phyloP scores from a whole-genome alignment of 2,113 vertebrate species.

The Calyptomena viridis region DNA sequence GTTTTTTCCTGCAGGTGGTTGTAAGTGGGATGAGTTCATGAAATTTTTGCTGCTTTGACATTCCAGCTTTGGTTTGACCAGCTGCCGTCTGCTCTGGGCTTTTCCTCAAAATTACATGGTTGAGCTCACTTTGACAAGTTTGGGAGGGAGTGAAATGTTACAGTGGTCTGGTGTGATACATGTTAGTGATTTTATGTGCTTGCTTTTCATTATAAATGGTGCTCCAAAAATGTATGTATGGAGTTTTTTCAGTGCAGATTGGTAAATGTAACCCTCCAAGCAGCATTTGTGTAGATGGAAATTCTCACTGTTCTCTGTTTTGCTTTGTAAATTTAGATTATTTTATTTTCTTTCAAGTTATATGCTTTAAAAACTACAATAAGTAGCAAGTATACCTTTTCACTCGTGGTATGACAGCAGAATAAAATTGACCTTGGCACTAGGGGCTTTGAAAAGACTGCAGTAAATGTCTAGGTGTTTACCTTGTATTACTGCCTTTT shows the following conservation, averaged over 20 bases:
- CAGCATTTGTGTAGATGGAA: neutral
- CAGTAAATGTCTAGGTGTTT: neutral
- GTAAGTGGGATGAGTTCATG: neutral
- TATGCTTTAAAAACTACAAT: neutral
- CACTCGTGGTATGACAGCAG: neutral
- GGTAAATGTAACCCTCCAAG: neutral
- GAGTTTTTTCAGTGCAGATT: neutral
- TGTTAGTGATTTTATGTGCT: neutral
- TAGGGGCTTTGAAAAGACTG: neutral
- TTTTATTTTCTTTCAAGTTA: neutral
- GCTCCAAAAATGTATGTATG: neutral
- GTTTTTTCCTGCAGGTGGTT: neutral
- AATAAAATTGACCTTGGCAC: neutral
- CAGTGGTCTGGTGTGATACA: accelerated
- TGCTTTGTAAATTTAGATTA: neutral
- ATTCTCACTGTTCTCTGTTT: neutral
- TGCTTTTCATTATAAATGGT: neutral
- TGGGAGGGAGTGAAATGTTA: neutral
- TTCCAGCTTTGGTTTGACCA: neutral
- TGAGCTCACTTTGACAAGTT: neutral
- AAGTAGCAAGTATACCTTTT: neutral
- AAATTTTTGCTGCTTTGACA: neutral
- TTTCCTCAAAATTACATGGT: neutral
- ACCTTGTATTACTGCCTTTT: neutral
- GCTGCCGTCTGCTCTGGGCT: neutral